Percentiles rank a stretch among this genome's conserved stretches.
phyloP scores from a whole-genome alignment of 2,888 invertebrate genomes.

The Lasiommata megera region DNA sequence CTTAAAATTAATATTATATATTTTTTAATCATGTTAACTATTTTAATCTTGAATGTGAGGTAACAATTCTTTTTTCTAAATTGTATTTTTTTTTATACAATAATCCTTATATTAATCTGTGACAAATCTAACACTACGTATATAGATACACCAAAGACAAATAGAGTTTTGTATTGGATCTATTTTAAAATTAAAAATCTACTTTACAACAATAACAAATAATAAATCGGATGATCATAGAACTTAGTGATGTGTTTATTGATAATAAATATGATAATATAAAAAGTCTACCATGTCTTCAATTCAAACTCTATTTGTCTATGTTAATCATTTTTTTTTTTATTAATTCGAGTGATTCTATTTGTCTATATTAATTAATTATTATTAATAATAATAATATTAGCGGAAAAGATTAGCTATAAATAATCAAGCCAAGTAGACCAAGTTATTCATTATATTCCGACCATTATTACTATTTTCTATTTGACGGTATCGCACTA shows the following conservation, averaged over 20 bases:
- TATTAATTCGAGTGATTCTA: slow-evolving; percentile 1
- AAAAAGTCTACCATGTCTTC: not conserved
- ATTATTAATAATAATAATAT: not conserved
- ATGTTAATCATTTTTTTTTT: not conserved
- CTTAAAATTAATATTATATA: slow-evolving; percentile 24
- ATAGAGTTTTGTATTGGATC: slow-evolving; percentile 6
- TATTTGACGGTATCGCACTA: not conserved
- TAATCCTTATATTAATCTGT: slow-evolving; percentile 23
- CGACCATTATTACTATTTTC: not conserved
- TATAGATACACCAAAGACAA: slow-evolving; percentile 26
- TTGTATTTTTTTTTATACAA: slow-evolving; percentile 9
- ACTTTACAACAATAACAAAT: not conserved
- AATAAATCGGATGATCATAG: too few species aligned
- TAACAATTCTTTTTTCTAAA: slow-evolving; percentile 37
- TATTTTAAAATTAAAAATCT: not conserved
- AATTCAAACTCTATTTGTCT: not conserved
- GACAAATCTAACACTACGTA: slow-evolving; percentile 30
- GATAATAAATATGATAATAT: too few species aligned
- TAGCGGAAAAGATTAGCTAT: slow-evolving; percentile 23
- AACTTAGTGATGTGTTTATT: too few species aligned
- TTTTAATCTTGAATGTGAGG: slow-evolving; percentile 31
- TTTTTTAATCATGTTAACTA: slow-evolving; percentile 26
- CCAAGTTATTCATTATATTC: slow-evolving; percentile 2
- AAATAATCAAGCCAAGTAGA: slow-evolving; percentile 31
- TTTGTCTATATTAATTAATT: slow-evolving; percentile 19